Base-by-base conservation (phyloP, 1,140 invertebrate species). In the Chelonus insularis region DNA sequence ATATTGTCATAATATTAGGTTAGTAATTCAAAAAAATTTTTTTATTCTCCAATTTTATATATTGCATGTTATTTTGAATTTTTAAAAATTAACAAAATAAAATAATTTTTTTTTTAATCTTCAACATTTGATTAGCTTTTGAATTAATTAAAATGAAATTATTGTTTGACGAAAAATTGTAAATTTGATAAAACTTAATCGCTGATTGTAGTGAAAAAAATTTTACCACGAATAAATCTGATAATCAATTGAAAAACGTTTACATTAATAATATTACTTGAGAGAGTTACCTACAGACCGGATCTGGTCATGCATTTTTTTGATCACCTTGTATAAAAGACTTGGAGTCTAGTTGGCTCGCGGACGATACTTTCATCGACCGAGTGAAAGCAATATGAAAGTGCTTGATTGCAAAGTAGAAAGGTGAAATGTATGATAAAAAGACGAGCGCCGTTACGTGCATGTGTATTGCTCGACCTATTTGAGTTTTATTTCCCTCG, bases 371-470 rank as follows among this genome's bases (percentile, higher is more conserved):
- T 82, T 82, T 82, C 80, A 81, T 82, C 79, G 73, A 69, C 69
- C 74, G 75, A 81, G 80, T 82, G 80, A 82, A 82, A 79, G 80
- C 80, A 79, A 81, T 81, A 82, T 82, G 80, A 82, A 82, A 82
- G 79, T 80, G 77, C 76, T 79, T 76, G 80, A 82, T 81, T 80
- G 77, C 75, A 80, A 82, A 82, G 79, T 81, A 82, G 80, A 82
- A 82, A 82, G 80, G 80, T 79, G 79, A 82, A 81, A 81, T 81
- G 78, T 75, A 80, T 71, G 76, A 78, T 79, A 79, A 80, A 81
- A 80, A 80, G 73, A 78, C 70, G 71, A 72, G 72, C 73, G 37
- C 71, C 70, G 78, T 78, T 78, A 78, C 76, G 75, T 74, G 76
- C 75, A 75, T 76, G 73, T 76, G 68, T 71, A 77, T 51, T 20